Evolutionary conservation across 2,888 invertebrate species (phyloP).

Genomic region (Stegana nigrithorax): DNA sequence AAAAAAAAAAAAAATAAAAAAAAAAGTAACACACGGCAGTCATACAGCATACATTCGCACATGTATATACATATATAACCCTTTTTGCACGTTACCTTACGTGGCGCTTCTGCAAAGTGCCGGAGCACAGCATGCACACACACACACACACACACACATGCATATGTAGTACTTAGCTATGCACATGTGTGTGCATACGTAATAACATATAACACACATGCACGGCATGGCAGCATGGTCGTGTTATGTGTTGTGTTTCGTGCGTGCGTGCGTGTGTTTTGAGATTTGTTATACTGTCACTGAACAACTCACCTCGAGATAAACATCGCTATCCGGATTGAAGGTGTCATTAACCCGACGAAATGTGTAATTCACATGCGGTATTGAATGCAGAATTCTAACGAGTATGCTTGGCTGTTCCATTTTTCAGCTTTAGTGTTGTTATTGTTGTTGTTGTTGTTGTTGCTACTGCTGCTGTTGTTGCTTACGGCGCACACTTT

Average conservation of each 20-base stretch:
- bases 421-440: conserved; percentile 59
- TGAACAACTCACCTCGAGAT: conserved; percentile 83
- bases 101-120: too few species aligned
- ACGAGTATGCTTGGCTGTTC: conserved; percentile 88
- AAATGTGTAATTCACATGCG: conserved; percentile 91
- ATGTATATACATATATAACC: too few species aligned
- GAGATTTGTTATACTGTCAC: neutral
- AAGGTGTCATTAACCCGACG: conserved; percentile 92
- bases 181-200: too few species aligned
- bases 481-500: neutral
- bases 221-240: too few species aligned
- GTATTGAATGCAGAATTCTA: conserved; percentile 87
- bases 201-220: too few species aligned
- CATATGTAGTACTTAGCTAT: too few species aligned
- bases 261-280: too few species aligned
- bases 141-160: neutral
- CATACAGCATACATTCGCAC: too few species aligned
- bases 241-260: too few species aligned
- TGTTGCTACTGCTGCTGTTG: conserved; percentile 26
- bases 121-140: too few species aligned
- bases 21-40: neutral
- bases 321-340: conserved; percentile 87
- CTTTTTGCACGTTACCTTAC: too few species aligned
- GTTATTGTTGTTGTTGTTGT: conserved; percentile 17
- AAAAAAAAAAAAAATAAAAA: neutral